Evolutionary conservation across 2,113 vertebrate species (phyloP).

Genomic region (Syngnathoides biaculeatus): DNA sequence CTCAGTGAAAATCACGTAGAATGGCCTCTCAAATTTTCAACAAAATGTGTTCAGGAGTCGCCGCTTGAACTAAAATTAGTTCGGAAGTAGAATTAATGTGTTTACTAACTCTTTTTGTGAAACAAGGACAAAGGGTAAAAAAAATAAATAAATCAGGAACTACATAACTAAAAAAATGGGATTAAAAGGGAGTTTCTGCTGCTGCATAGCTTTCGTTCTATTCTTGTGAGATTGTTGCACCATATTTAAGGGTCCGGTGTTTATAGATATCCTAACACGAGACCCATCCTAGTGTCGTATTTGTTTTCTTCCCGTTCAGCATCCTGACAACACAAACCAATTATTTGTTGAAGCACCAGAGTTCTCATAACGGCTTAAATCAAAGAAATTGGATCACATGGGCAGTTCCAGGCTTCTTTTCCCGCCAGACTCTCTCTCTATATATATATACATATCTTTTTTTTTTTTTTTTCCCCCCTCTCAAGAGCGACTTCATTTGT

Average conservation of each 20-base stretch:
- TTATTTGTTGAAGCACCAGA: constrained; percentile 9
- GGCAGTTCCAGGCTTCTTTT: not conserved
- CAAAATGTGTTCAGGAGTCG: too few relatives aligned
- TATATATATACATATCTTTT: constrained; percentile 7
- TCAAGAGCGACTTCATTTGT: constrained; percentile 40
- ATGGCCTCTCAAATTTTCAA: too few relatives aligned
- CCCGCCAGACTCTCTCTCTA: not conserved
- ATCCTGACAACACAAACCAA: constrained; percentile 25
- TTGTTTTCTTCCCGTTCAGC: constrained; percentile 33
- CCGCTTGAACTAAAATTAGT: too few relatives aligned
- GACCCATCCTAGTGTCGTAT: constrained; percentile 26
- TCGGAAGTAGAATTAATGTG: too few relatives aligned
- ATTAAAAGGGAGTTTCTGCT: not conserved
- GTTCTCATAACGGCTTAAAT: constrained; percentile 23
- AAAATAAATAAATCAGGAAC: not conserved
- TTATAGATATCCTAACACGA: constrained; percentile 24
- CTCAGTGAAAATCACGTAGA: too few relatives aligned
- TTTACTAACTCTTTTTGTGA: too few relatives aligned
- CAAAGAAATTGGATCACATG: constrained; percentile 28
- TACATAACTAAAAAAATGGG: too few relatives aligned
- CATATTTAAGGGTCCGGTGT: constrained; percentile 1
- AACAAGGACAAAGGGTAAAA: not conserved
- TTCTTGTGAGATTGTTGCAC: not conserved
- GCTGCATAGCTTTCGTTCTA: not conserved
- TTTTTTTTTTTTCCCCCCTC: constrained; percentile 5